Conservation (phyloP, 2,113 vertebrate genomes). For the Nannobrachium achirus region DNA sequence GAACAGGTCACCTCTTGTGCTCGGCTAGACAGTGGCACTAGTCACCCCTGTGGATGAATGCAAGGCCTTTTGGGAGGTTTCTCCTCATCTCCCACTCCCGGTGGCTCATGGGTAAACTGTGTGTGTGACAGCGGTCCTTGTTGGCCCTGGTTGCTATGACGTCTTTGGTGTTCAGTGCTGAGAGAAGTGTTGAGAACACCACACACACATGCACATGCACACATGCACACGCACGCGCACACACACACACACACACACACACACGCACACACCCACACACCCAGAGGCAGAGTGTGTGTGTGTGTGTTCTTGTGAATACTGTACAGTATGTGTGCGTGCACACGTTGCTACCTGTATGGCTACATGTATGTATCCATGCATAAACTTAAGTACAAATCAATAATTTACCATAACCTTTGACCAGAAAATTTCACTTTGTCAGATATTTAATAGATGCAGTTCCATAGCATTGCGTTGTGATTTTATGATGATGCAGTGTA, state of each 20-base stretch:
- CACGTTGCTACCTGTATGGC: too few species aligned
- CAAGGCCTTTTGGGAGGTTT: constrained; percentile 17
- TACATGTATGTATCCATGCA: too few species aligned
- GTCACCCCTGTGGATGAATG: not conserved
- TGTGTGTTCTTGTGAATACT: too few species aligned
- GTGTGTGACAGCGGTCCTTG: not conserved
- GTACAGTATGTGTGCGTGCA: too few species aligned
- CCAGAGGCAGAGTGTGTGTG: too few species aligned
- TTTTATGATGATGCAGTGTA: too few species aligned
- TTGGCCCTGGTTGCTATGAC: constrained; percentile 9
- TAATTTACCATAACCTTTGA: too few species aligned
- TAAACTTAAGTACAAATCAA: too few species aligned
- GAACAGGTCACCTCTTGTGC: constrained; percentile 7
- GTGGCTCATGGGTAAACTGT: constrained; percentile 1
- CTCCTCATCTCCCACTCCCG: not conserved
- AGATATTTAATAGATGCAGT: too few species aligned
- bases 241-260: not conserved
- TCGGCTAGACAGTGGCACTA: not conserved
- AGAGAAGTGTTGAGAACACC: not conserved
- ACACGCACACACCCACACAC: too few species aligned
- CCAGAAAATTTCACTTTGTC: too few species aligned
- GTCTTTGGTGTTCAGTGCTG: not conserved
- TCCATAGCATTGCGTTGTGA: too few species aligned
- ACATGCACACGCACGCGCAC: not conserved
- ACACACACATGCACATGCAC: not conserved